Evolutionary conservation across 1,140 invertebrate genomes (phyloP).

Genomic region (Mya arenaria): DNA sequence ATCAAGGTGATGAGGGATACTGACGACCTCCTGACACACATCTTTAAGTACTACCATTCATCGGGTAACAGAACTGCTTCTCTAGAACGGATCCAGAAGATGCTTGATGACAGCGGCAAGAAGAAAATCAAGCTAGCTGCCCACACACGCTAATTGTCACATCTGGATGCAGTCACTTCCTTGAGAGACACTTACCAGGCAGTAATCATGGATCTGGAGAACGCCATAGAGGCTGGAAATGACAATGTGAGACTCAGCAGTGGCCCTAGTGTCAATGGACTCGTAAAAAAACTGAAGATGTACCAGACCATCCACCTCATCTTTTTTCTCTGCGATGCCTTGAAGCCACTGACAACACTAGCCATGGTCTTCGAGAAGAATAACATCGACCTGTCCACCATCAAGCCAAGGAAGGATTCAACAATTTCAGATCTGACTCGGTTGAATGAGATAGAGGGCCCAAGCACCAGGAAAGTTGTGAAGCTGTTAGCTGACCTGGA

Average conservation of each 20-base stretch:
- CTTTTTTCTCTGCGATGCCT: slow-evolving; percentile 16
- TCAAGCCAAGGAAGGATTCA: slow-evolving; percentile 1
- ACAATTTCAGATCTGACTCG: background rate
- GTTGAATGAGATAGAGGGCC: background rate
- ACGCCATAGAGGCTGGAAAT: slow-evolving; percentile 15
- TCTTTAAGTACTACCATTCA: slow-evolving; percentile 10
- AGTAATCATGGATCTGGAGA: slow-evolving; percentile 21
- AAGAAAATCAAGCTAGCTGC: background rate
- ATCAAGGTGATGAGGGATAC: slow-evolving; percentile 1
- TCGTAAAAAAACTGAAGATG: slow-evolving; percentile 10
- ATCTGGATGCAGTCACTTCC: slow-evolving; percentile 13
- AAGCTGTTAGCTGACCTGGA: background rate
- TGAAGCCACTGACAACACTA: background rate
- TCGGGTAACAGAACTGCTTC: slow-evolving; percentile 12
- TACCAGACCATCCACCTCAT: slow-evolving; percentile 1
- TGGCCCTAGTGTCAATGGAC: slow-evolving; percentile 12
- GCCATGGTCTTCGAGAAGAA: background rate
- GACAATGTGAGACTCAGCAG: background rate
- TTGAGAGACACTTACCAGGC: background rate
- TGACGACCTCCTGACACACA: background rate
- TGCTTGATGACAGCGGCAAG: background rate
- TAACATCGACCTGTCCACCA: background rate
- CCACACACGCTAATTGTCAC: slow-evolving; percentile 6
- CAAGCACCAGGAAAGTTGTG: background rate
- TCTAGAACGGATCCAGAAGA: background rate